These are phyloP conservation scores for Phalloptychus januarius DNA, from an alignment of 2,797 vertebrate species.

Conservation along the genomic window DNA sequence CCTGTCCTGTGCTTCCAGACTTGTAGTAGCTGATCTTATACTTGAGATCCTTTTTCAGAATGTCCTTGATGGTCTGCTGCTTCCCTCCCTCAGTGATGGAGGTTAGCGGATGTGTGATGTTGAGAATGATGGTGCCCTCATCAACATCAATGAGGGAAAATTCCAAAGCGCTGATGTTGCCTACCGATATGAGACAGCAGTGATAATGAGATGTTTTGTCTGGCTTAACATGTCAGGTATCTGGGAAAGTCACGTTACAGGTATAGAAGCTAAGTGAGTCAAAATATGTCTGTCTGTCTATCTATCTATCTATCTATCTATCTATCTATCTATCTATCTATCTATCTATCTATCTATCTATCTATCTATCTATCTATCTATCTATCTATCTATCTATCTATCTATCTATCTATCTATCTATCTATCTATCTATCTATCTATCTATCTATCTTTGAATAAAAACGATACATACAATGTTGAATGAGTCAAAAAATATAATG, in stretches of 20 bases:
- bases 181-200: slow-evolving; percentile 63
- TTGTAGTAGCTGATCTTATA: slow-evolving; percentile 88
- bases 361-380: too few species aligned
- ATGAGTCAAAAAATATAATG: not conserved
- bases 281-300: too few species aligned
- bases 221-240: not conserved
- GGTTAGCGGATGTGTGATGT: slow-evolving; percentile 82
- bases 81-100: slow-evolving; percentile 55
- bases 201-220: not conserved
- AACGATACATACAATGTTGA: not conserved
- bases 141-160: slow-evolving; percentile 65
- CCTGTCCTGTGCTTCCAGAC: slow-evolving; percentile 86
- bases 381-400: too few species aligned
- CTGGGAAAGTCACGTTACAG: not conserved
- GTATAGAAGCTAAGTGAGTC: not conserved
- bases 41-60: slow-evolving; percentile 83
- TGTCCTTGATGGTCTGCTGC: slow-evolving; percentile 82
- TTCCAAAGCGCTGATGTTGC: slow-evolving; percentile 83
- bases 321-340: too few species aligned
- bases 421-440: too few species aligned
- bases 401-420: too few species aligned
- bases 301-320: too few species aligned
- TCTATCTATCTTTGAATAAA: too few species aligned
- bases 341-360: too few species aligned
- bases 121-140: slow-evolving; percentile 66